phyloP scores from a whole-genome alignment of 2,888 invertebrate genomes.

The Pristionchus exspectatus region DNA sequence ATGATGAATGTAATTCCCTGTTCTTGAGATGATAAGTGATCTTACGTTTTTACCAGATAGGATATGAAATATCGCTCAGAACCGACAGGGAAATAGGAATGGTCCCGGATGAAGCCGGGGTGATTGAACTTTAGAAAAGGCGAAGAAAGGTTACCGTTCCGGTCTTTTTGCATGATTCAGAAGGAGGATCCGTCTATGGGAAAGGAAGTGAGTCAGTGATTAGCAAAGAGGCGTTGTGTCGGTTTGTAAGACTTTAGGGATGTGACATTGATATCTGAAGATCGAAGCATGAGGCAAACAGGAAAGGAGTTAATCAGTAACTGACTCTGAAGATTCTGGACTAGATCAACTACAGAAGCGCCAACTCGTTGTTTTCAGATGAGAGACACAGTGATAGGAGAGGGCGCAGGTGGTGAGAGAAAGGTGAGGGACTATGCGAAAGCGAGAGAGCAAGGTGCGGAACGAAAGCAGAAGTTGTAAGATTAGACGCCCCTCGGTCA shows the following conservation, averaged over 20 bases:
- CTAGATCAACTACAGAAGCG: not conserved
- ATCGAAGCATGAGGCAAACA: no score
- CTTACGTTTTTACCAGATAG: no score
- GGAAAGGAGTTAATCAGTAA: no score
- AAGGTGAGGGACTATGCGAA: not conserved
- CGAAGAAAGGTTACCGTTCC: not conserved
- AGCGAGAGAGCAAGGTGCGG: not conserved
- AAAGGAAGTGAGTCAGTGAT: not conserved
- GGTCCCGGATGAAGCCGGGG: not conserved
- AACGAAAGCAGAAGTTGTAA: not conserved
- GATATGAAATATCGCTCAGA: no score
- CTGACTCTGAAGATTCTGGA: not conserved
- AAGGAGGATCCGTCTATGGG: not conserved
- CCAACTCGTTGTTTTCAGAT: not conserved
- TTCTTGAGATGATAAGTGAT: no score
- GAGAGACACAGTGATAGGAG: slow-evolving; percentile 8
- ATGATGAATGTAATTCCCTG: no score
- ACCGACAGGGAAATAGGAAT: not conserved
- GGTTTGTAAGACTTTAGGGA: no score
- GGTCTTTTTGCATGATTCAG: not conserved
- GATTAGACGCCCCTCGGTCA: slow-evolving; percentile 18
- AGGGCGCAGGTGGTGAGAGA: not conserved
- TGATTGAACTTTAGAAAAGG: not conserved
- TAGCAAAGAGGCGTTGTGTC: not conserved
- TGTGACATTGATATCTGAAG: no score